Evolutionary conservation across 2,797 vertebrate species (phyloP), one percentile per base, ranked within the genome.

Genomic region (Periophthalmus magnuspinnatus): DNA sequence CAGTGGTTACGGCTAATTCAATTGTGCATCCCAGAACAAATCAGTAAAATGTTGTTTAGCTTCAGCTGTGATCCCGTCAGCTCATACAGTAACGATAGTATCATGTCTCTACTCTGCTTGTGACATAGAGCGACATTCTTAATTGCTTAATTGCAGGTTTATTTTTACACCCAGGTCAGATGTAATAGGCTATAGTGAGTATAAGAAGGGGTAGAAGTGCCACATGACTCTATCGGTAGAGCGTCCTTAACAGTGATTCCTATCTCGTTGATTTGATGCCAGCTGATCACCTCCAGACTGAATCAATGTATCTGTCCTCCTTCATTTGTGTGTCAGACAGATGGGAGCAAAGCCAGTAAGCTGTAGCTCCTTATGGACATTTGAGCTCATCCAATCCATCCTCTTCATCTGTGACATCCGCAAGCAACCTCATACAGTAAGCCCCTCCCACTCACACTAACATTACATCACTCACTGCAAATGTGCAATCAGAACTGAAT

Each of bases 1-100:
- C 84, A 88, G 64, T 83, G 76, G 90, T 93, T 91, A 93, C 64
- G 58, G 81, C 59, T 88, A 81, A 92, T 90, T 88, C 2, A 85
- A 90, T 92, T 91, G 64, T 69, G 48, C 69, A 68, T n/a, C 54
- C 68, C 71, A 75, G 54, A 79, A 75, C 67, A 62, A 75, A 72
- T 77, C 60, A 45, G 67, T 22, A 66, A 83, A 77, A 83, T 80
- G 77, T 84, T 77, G 68, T 81, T 66, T 45, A 21, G 50, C 2
- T 67, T 60, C 41, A 34, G 55, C 71, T 36, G 38, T 63, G 21
- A 69, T 65, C 63, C 47, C 76, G 47, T 11, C 16, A 61, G 64
- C 22, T 7, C 28, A 34, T 7, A 13, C 24, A 69, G 5, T 10
- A 47, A 9, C 0, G 11, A 57, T 2, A 14, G 9, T 2, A 11